Conservation (phyloP, 2,888 invertebrate genomes). For the Scaeva pyrastri region DNA sequence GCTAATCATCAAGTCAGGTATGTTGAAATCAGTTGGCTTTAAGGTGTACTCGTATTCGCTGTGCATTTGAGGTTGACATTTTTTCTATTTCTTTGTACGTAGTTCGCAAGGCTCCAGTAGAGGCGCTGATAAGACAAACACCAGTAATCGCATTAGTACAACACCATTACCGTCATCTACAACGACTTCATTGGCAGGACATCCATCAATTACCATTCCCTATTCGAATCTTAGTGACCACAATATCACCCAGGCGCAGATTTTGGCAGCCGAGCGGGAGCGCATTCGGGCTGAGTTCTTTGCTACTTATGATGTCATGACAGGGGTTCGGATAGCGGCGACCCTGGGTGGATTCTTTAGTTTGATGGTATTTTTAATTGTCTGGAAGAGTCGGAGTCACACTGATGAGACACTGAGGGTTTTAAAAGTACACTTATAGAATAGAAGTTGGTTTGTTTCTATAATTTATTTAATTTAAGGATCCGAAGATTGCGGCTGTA, state of each 20-base stretch:
- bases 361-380: conserved; percentile 94
- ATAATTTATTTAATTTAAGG: conserved; percentile 82
- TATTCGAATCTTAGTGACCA: conserved; percentile 77
- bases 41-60: no score
- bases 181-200: conserved; percentile 78
- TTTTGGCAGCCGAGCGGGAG: conserved; percentile 86
- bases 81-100: background rate
- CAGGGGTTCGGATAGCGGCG: conserved; percentile 95
- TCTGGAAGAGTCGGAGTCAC: conserved; percentile 94
- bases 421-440: conserved; percentile 84
- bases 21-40: background rate
- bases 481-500: conserved; percentile 91
- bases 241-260: conserved; percentile 80
- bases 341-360: conserved; percentile 96
- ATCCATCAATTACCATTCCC: conserved; percentile 62
- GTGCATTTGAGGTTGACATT: background rate
- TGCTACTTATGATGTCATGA: conserved; percentile 96
- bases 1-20: conserved; percentile 62
- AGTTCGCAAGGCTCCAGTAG: conserved; percentile 42
- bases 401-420: conserved; percentile 89
- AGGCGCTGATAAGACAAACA: conserved; percentile 65
- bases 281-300: conserved; percentile 92
- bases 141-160: conserved; percentile 69
- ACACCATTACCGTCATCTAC: conserved; percentile 75
- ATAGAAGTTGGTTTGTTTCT: background rate